Conservation (phyloP, 2,888 invertebrate species). For the Rotaria sp. region DNA sequence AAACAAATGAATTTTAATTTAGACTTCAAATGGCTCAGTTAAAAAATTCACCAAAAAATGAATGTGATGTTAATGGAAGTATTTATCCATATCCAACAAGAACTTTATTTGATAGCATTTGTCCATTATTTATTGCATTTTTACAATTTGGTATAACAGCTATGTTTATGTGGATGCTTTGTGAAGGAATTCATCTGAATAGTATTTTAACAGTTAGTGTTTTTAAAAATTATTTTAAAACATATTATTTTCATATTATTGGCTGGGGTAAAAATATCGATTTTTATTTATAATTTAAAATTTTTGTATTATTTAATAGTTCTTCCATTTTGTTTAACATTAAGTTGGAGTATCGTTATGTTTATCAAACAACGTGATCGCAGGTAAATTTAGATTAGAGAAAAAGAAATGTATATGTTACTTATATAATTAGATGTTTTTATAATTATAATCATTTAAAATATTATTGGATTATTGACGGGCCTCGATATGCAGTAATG, state of each 20-base stretch:
- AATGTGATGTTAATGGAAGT: background rate
- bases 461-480: conserved; percentile 38
- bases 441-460: conserved; percentile 33
- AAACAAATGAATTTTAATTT: background rate
- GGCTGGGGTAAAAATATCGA: conserved; percentile 53
- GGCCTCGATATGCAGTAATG: conserved; percentile 32
- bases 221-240: conserved; percentile 51
- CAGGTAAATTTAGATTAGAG: background rate
- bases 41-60: background rate
- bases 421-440: conserved; percentile 31
- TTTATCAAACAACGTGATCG: background rate
- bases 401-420: no score
- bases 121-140: conserved; percentile 49
- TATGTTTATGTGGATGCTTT: conserved; percentile 73
- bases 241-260: conserved; percentile 49
- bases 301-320: conserved; percentile 29
- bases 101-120: background rate
- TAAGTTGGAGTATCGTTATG: conserved; percentile 46
- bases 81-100: background rate
- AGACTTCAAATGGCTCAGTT: conserved; percentile 20
- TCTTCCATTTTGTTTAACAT: conserved; percentile 45
- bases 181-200: conserved; percentile 82
- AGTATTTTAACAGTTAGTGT: conserved; percentile 66
- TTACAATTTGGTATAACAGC: conserved; percentile 80
- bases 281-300: background rate